Conservation (phyloP, 2,888 invertebrate genomes). For the Tetheella fluctuosa region DNA sequence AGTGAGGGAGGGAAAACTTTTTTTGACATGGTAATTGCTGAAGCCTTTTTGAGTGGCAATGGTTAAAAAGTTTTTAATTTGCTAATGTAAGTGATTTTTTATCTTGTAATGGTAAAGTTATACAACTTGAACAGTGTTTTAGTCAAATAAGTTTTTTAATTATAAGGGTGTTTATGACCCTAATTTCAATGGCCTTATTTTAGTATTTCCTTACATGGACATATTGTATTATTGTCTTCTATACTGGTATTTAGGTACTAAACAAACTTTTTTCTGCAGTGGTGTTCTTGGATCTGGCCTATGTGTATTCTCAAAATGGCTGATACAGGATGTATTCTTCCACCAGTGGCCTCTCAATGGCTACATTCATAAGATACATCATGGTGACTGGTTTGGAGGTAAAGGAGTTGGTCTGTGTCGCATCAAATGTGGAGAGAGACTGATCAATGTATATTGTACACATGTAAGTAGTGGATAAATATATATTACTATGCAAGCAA, state of each 20-base stretch:
- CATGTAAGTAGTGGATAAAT: conserved; percentile 88
- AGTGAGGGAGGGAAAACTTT: too few relatives aligned
- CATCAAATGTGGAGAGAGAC: conserved; percentile 86
- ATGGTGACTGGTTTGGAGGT: conserved; percentile 99
- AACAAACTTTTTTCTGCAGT: conserved; percentile 77
- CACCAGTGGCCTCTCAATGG: conserved; percentile 99
- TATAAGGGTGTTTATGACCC: not conserved
- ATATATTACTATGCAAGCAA: conserved; percentile 3
- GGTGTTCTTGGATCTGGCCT: conserved; percentile 97
- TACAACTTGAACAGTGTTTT: too few relatives aligned
- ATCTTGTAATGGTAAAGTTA: too few relatives aligned
- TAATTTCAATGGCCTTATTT: not conserved
- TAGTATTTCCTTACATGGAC: not conserved
- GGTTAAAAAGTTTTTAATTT: too few relatives aligned
- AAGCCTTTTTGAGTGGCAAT: too few relatives aligned
- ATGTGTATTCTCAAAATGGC: conserved; percentile 92
- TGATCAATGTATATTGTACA: conserved; percentile 94
- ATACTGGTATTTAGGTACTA: not conserved
- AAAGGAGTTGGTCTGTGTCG: conserved; percentile 96
- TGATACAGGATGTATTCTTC: conserved; percentile 93
- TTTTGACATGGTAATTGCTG: too few relatives aligned
- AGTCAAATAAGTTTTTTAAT: not conserved
- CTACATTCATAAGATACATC: conserved; percentile 96
- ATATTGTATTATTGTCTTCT: too few relatives aligned
- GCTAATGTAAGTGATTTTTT: too few relatives aligned